A percentile compares a stretch with the other conserved stretches of the same genome.
Conservation (phyloP, 2,113 vertebrate species). For the Alectura lathami region DNA sequence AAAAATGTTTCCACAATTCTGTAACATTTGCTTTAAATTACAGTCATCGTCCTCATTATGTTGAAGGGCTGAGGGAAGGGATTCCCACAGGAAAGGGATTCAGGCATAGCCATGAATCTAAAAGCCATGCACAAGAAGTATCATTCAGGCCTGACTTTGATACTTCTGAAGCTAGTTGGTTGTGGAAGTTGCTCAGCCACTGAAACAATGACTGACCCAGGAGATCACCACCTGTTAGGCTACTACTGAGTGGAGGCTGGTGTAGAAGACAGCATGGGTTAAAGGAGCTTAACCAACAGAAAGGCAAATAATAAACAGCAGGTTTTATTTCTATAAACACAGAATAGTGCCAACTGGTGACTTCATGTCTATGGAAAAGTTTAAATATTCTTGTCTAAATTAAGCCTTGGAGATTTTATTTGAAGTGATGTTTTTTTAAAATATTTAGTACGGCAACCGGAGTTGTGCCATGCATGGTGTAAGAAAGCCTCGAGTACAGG, state of each 20-base stretch:
- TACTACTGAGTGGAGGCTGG: background rate
- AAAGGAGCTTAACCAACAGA: slow-evolving; percentile 38
- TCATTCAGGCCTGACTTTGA: background rate
- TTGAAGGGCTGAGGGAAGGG: background rate
- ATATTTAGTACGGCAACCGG: slow-evolving; percentile 29
- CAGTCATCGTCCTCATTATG: background rate
- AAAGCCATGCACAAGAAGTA: background rate
- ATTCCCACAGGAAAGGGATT: background rate
- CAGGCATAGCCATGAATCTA: background rate
- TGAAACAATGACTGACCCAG: background rate
- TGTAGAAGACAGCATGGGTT: background rate
- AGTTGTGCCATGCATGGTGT: background rate
- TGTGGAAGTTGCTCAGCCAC: background rate
- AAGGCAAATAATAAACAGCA: slow-evolving; percentile 48
- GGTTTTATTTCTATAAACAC: slow-evolving; percentile 57
- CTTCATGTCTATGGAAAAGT: slow-evolving; percentile 66
- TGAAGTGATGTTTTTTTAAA: slow-evolving; percentile 56
- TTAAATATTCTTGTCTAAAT: slow-evolving; percentile 57
- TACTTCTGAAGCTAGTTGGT: background rate
- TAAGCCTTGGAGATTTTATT: slow-evolving; percentile 54
- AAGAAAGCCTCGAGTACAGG: background rate
- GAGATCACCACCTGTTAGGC: background rate
- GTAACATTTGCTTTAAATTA: background rate
- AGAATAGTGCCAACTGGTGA: slow-evolving; percentile 53
- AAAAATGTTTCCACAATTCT: background rate